Conservation (phyloP, 2,797 vertebrate species). For the Galagoides demidoff region DNA sequence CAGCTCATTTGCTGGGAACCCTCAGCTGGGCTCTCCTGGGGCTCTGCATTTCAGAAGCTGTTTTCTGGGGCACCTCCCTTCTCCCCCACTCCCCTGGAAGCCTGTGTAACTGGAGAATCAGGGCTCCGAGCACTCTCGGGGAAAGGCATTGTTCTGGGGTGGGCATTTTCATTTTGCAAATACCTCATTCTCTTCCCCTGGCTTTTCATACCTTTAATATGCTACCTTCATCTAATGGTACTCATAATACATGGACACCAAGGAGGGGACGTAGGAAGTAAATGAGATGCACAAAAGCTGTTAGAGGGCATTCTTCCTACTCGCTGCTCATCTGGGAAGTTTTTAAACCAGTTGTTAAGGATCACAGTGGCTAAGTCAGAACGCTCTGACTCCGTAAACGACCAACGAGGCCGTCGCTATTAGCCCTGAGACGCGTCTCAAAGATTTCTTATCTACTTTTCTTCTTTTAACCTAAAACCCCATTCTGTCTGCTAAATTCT, state of each 20-base stretch:
- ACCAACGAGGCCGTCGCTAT: background rate
- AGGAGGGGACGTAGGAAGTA: background rate
- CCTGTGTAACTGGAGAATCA: background rate
- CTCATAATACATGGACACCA: background rate
- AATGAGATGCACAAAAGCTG: constrained; percentile 40
- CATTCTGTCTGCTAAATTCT: background rate
- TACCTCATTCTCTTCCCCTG: background rate
- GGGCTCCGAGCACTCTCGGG: background rate
- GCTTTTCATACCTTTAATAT: constrained; percentile 18
- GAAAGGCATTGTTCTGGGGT: background rate
- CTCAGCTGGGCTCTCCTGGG: background rate
- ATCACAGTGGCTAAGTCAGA: constrained; percentile 53
- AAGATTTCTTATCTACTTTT: background rate
- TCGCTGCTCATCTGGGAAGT: background rate
- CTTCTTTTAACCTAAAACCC: background rate
- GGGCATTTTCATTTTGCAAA: background rate
- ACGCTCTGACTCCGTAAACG: constrained; percentile 32
- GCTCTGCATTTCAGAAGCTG: background rate
- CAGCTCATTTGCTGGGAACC: background rate
- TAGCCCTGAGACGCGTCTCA: background rate
- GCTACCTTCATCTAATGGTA: background rate
- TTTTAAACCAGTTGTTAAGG: constrained; percentile 50
- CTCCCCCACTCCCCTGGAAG: background rate
- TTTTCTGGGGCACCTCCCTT: background rate
- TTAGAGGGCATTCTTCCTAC: constrained; percentile 41